A percentile compares a stretch with the other conserved stretches of the same genome.
Conservation (phyloP, 2,888 invertebrate species). For the Trimorus sp. region DNA sequence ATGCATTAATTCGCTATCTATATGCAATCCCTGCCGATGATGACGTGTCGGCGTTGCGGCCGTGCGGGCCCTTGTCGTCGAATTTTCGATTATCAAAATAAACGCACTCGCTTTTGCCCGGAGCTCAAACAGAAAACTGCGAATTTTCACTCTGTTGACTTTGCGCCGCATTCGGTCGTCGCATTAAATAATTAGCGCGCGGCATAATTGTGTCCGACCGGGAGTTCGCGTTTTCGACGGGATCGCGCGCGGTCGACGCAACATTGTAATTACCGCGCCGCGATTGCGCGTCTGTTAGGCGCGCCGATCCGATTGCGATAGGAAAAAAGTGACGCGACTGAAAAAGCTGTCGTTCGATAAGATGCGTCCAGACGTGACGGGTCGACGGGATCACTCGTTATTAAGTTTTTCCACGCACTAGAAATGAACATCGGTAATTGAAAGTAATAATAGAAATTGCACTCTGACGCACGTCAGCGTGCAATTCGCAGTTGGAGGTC, state of each 20-base stretch:
- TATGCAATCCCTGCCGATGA: background rate
- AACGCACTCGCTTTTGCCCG: too few relatives aligned
- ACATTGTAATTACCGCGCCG: conserved; percentile 34
- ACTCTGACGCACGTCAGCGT: conserved; percentile 48
- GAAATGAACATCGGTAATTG: conserved; percentile 63
- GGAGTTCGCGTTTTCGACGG: too few relatives aligned
- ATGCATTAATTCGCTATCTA: conserved; percentile 24
- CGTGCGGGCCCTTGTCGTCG: too few relatives aligned
- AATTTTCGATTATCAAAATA: too few relatives aligned
- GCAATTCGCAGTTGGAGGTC: conserved; percentile 46
- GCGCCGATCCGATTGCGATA: conserved; percentile 23
- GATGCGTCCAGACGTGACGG: conserved; percentile 27
- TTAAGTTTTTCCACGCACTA: conserved; percentile 60
- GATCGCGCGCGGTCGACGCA: background rate
- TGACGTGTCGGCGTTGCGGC: background rate
- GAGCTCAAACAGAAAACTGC: too few relatives aligned
- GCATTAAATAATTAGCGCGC: too few relatives aligned
- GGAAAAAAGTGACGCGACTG: conserved; percentile 30
- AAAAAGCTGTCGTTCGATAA: conserved; percentile 43
- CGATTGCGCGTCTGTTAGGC: conserved; percentile 33
- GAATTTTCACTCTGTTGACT: too few relatives aligned
- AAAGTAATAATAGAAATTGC: conserved; percentile 66
- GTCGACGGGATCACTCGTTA: conserved; percentile 57
- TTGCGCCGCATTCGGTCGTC: too few relatives aligned
- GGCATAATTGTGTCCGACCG: too few relatives aligned